Conservation (phyloP, 2,797 vertebrate species). For the Lemur catta region DNA sequence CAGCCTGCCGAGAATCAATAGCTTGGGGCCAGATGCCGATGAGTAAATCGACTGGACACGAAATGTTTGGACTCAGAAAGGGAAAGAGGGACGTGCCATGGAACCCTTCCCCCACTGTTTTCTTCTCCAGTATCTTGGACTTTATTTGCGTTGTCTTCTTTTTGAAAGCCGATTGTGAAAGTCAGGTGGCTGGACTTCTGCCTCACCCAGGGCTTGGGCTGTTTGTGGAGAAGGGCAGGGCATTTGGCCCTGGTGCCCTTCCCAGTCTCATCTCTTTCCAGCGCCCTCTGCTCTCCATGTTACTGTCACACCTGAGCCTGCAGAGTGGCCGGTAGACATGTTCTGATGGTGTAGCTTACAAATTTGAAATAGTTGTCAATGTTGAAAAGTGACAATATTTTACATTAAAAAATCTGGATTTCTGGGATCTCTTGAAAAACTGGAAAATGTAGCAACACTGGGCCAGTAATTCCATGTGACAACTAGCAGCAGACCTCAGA, state of each 20-base stretch:
- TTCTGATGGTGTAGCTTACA: constrained; percentile 10
- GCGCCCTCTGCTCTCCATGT: background rate
- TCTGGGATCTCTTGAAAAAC: constrained; percentile 26
- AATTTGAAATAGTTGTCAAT: constrained; percentile 22
- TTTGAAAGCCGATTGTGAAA: background rate
- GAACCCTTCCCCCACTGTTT: background rate
- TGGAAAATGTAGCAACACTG: background rate
- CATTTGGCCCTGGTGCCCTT: background rate
- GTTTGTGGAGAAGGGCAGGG: background rate
- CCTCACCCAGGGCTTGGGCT: background rate
- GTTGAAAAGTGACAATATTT: constrained; percentile 42
- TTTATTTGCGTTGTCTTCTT: background rate
- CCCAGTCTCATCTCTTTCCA: background rate
- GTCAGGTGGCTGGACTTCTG: background rate
- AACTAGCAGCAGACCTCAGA: background rate
- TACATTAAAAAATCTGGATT: constrained; percentile 5
- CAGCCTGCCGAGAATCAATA: background rate
- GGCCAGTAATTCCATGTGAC: constrained; percentile 20
- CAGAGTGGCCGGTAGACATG: background rate
- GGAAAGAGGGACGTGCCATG: background rate
- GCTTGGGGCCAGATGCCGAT: background rate
- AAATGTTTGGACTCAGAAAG: constrained; percentile 18
- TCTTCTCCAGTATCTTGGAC: constrained; percentile 29
- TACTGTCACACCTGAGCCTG: background rate
- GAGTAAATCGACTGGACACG: background rate